These are phyloP conservation scores for Morpho deidamia DNA, from an alignment of 2,888 invertebrate species.

Conservation along the genomic window DNA sequence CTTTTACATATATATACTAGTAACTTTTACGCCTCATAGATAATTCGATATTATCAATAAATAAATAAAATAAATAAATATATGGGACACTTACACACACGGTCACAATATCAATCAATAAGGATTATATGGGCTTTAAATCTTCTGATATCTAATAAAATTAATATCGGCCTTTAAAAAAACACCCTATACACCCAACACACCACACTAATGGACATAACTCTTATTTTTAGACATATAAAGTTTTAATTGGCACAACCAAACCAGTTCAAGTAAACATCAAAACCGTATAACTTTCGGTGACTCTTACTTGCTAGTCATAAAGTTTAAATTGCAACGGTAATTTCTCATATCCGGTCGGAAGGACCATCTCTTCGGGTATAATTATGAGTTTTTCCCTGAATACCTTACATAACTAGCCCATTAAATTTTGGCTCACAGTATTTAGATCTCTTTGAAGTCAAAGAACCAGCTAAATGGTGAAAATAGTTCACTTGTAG, in stretches of 20 bases:
- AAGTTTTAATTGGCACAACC: background rate
- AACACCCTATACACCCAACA: too few relatives aligned
- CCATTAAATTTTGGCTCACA: background rate
- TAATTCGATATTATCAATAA: too few relatives aligned
- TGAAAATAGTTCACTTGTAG: background rate
- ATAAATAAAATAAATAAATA: too few relatives aligned
- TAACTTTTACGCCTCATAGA: too few relatives aligned
- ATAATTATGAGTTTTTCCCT: conserved; percentile 3
- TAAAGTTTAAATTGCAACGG: background rate
- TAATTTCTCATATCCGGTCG: background rate
- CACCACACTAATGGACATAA: background rate
- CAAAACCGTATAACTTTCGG: background rate
- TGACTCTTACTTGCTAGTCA: background rate
- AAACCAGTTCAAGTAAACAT: background rate
- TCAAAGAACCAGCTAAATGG: background rate
- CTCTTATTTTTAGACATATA: background rate
- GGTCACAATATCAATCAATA: too few relatives aligned
- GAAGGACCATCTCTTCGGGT: background rate
- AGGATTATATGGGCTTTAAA: too few relatives aligned
- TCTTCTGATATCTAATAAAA: too few relatives aligned
- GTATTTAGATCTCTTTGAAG: conserved; percentile 1
- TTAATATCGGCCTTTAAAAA: too few relatives aligned
- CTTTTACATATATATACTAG: too few relatives aligned
- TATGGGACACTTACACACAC: too few relatives aligned
- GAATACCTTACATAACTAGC: background rate